A percentile compares a stretch with the other conserved stretches of the same genome.
Conservation (phyloP, 2,797 vertebrate genomes). For the Manis crassicaudata region DNA sequence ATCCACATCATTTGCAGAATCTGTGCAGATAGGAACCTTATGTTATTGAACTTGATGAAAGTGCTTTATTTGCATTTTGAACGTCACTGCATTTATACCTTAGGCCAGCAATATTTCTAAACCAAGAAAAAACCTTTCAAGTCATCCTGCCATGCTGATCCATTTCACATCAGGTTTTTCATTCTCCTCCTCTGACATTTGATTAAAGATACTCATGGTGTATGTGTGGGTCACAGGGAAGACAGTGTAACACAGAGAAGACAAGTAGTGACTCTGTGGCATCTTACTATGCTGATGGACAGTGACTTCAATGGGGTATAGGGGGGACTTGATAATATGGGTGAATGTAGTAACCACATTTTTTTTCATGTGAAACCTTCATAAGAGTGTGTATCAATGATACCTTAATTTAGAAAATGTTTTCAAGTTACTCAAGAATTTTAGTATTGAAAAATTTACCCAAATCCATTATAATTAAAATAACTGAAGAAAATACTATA, state of each 20-base stretch:
- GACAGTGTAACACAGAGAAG: too few relatives aligned
- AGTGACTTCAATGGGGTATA: too few relatives aligned
- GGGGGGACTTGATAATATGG: too few relatives aligned
- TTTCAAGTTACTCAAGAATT: background rate
- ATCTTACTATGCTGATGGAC: too few relatives aligned
- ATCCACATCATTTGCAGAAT: background rate
- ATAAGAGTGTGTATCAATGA: too few relatives aligned
- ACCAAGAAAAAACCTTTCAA: background rate
- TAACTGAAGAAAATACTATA: background rate
- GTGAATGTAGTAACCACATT: too few relatives aligned
- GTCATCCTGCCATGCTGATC: background rate
- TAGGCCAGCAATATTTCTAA: conserved; percentile 15
- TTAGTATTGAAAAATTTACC: background rate
- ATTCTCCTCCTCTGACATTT: background rate
- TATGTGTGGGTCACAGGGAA: too few relatives aligned
- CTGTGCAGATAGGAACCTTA: background rate
- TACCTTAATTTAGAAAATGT: too few relatives aligned
- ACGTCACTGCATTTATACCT: background rate
- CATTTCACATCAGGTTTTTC: background rate
- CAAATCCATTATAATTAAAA: conserved; percentile 23
- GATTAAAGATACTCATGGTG: background rate
- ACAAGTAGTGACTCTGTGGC: too few relatives aligned
- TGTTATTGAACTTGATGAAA: rapidly evolving
- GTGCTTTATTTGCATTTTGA: background rate
- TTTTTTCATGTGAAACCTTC: too few relatives aligned